Evolutionary conservation across 2,888 invertebrate genomes (phyloP), one percentile per base, ranked within the genome.

Genomic region (Rugalucina vietnamica): DNA sequence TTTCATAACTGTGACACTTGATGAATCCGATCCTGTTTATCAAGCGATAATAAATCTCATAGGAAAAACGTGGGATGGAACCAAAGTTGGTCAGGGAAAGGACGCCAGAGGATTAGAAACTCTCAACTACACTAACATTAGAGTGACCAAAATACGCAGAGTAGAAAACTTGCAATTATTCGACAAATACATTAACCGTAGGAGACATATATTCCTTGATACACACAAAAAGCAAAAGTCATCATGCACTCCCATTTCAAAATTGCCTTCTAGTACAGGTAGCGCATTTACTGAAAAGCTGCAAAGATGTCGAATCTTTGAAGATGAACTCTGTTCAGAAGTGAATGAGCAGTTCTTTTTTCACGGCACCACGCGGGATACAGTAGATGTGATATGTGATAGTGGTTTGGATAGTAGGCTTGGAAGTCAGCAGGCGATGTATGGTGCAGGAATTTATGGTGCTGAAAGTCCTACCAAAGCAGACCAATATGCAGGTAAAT

Each of bases 381-480:
- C 69, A 32, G 78, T 90, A 0, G 73, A 88, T 5, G 86, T 80
- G 2, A 91, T 93, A 10, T 72, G 84, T 24, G 65, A 85, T 8
- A 81, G 86, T 24, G 93, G 93, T 0, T 71, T 91, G 8, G 93
- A 93, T 43, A 54, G 72, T 8, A 86, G 90, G 18, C 77, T 86
- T 8, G 83, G 88, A 8, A 89, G 80, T 50, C 81, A 81, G 0
- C 81, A 81, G 1, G 88, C 85, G 21, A 90, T 91, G 90, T 90
- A 92, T 82, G 93, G 93, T 2, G 32, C 73, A 49, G 93, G 91
- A 0, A 79, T 92, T 60, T 93, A 93, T 78, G 88, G 88, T 18
- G 91, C 91, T 0, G 93, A 93, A 76, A 88, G 87, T 73, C 85
- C 91, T 14, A 91, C 90, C 29, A 92, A 92, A 82, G 90, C 91